Conservation (phyloP, 2,113 vertebrate species). For the Canis aureus region DNA sequence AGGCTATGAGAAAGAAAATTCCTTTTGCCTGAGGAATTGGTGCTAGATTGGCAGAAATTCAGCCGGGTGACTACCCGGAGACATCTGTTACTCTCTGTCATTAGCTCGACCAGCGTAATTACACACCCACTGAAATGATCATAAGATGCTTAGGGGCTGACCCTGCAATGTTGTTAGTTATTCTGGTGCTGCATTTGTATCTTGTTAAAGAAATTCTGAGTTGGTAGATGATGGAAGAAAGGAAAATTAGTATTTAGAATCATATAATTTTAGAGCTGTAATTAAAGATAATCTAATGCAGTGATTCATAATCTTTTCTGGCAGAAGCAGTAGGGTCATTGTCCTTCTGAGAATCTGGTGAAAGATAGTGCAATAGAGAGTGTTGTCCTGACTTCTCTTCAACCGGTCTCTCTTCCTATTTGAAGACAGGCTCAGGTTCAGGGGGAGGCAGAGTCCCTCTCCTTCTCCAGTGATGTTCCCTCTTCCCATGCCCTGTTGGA, state of each 20-base stretch:
- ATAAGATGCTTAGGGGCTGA: slow-evolving; percentile 20
- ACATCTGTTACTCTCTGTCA: slow-evolving; percentile 70
- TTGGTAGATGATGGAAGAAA: slow-evolving; percentile 26
- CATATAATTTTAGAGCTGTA: slow-evolving; percentile 66
- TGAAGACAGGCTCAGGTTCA: not conserved
- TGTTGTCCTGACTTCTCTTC: not conserved
- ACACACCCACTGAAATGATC: slow-evolving; percentile 63
- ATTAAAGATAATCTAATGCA: slow-evolving; percentile 66
- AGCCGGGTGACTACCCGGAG: not conserved
- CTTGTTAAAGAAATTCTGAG: slow-evolving; percentile 62
- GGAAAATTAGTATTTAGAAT: slow-evolving; percentile 67
- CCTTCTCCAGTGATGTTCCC: accelerated
- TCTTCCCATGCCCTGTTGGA: not conserved
- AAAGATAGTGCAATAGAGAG: not conserved
- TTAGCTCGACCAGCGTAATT: slow-evolving; percentile 60
- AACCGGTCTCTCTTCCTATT: not conserved
- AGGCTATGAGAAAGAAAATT: not conserved
- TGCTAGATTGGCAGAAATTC: slow-evolving; percentile 33
- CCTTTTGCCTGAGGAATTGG: not conserved
- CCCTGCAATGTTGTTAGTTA: slow-evolving; percentile 44
- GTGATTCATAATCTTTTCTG: slow-evolving; percentile 62
- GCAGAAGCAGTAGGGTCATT: not conserved
- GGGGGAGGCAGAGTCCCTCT: not conserved
- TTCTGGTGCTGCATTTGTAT: slow-evolving; percentile 48
- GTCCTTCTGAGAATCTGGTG: not conserved